Evolutionary conservation across 2,113 vertebrate genomes (phyloP), one percentile per base, ranked within the genome.

Genomic region (Percopsis transmontana): DNA sequence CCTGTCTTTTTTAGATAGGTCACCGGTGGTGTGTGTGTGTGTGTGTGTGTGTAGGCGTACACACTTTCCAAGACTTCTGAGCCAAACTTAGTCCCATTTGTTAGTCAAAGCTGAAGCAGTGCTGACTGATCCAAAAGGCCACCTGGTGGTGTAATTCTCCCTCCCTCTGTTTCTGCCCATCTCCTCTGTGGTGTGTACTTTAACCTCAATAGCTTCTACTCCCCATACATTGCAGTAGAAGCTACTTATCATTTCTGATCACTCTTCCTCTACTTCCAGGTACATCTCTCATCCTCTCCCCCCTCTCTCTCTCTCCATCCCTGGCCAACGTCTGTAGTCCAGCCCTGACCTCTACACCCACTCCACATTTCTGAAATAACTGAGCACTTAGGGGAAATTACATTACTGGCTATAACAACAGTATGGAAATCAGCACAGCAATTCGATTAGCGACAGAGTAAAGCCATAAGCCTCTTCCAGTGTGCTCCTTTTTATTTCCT

Each of bases 341-440:
- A 72, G 79, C 76, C 70, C 72, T 91, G 91, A 91, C 91, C 92
- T 84, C 87, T 83, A 78, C 24, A 67, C 72, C 83, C 74, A 68
- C 78, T 88, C 79, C 87, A 85, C 86, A 89, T 91, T 92, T 90
- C 81, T 91, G 90, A 91, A 91, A 92, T 91, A 91, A 90, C 85
- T 80, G 86, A 90, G 91, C 91, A 92, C 92, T 92, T 91, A 91
- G 71, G 74, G 89, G 76, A 88, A 90, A 92, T 90, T 90, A 88
- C 91, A 92, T 93, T 90, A 90, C 81, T 45, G 73, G 76, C 88
- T 89, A 88, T 88, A 91, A 91, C 88, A 90, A 90, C 86, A 81
- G 86, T 91, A 92, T 92, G 92, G 90, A 92, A 91, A 91, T 90
- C 84, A 91, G 91, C 72, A 68, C 55, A 84, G 85, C 87, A 91